Base-by-base conservation (phyloP, 23 tunicate genomes). In the Trididemnum miniatum region DNA sequence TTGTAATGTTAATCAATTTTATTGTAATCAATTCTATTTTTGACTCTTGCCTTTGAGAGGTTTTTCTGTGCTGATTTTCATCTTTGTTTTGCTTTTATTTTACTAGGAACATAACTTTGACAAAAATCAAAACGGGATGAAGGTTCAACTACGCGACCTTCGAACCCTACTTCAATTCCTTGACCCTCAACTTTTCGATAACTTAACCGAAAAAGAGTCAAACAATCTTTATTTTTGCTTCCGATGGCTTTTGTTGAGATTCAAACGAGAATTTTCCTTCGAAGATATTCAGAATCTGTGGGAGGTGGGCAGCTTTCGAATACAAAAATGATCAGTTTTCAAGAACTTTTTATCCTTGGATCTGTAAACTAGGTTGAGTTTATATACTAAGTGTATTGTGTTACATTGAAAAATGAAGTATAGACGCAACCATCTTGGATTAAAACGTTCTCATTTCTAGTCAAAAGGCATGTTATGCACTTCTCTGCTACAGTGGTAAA, bases 181-280 rank as follows among this genome's bases (percentile, higher is more conserved):
- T 32, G 93, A 93, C 26, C 93, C 93, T 0, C 33, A 88, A 52
- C 57, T 93, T 50, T 88, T 78, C 79, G 98, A 93, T 69, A 79
- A 88, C 65, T 66, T 93, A 66, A 83, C 38, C 20, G 87, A 76
- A 34, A 93, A 93, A 35, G 98, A 88, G 12, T 88, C 93, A 2
- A 65, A 87, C 31, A 86, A 93, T 38, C 80, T 93, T 25, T 93
- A 88, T 51, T 93, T 93, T 85, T 93, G 98, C 84, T 93, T 93
- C 87, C 83, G 98, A 26, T 93, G 98, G 98, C 84, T 93, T 1
- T 84, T 93, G 60, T 60, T 93, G 31, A 80, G 87, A 20, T 93
- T 93, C 84, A 93, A 93, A 64, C 65, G 98, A 63, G 98, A 93
- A 76, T 93, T 93, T 54, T 80, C 89, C 1, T 93, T 83, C 52